These are phyloP conservation scores for Halcyon chelicuti DNA, from an alignment of 2,797 vertebrate species.

Conservation along the genomic window DNA sequence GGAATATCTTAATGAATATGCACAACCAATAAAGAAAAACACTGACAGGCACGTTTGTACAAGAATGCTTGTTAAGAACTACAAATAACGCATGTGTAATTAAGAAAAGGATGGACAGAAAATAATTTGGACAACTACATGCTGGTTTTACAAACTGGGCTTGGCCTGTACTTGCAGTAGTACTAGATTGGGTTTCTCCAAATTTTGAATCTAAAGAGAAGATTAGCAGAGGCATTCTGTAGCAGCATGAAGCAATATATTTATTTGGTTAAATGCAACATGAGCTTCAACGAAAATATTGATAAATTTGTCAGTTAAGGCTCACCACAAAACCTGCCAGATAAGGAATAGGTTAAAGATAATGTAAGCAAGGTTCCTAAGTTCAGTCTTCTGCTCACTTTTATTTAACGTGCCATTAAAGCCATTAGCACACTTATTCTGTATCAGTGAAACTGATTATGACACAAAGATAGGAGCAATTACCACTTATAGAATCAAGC, in stretches of 20 bases:
- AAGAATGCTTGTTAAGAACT: background rate
- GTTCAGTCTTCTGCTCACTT: background rate
- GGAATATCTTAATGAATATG: background rate
- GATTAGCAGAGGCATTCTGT: background rate
- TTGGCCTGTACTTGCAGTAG: background rate
- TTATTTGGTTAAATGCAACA: background rate
- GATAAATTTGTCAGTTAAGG: background rate
- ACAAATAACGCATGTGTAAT: background rate
- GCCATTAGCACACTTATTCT: background rate
- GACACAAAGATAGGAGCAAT: background rate
- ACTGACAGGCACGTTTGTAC: background rate
- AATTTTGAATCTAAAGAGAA: background rate
- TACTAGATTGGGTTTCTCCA: background rate
- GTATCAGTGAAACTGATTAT: background rate
- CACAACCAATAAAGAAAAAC: background rate
- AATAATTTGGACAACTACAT: background rate
- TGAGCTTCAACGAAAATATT: background rate
- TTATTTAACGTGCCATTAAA: background rate
- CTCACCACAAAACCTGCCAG: background rate
- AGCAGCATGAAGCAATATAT: background rate
- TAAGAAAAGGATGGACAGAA: background rate
- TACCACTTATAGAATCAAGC: background rate
- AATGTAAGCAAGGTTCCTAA: background rate
- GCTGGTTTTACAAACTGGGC: background rate
- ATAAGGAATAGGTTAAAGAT: background rate